Base-by-base conservation (phyloP, 2,888 invertebrate species). In the Buathra laborator region DNA sequence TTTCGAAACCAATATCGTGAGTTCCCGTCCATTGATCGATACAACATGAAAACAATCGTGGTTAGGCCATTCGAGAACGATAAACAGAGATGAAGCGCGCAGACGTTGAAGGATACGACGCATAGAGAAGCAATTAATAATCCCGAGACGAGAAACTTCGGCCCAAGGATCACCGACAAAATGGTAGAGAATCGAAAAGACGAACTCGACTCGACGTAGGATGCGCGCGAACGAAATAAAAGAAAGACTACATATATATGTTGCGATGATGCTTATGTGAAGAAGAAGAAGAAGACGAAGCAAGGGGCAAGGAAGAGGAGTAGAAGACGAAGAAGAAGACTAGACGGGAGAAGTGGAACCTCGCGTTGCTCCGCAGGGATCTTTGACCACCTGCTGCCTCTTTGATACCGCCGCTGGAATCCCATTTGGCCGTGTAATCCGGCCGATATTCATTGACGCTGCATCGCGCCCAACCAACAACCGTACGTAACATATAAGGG, bases 351-450 rank as follows among this genome's bases (percentile, higher is more conserved):
- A 79, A 82, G 86, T 86, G 86, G 88, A 81, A 88, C 87, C 88
- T 89, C 78, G 76, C 77, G 68, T 88, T 89, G 87, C 87, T 89
- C 89, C 85, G 87, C 83, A 86, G 90, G 87, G 87, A 88, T 88
- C 89, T 92, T 89, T 92, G 93, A 92, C 93, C 93, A 92, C 93
- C 93, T 92, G 93, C 93, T 93, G 93, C 93, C 93, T 89, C 93
- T 94, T 93, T 93, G 93, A 94, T 94, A 92, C 91, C 87, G 91
- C 92, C 93, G 93, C 92, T 92, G 89, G 89, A 92, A 93, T 93
- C 92, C 92, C 91, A 92, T 93, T 93, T 92, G 92, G 91, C 91
- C 92, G 91, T 92, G 92, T 93, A 92, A 93, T 93, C 92, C 89
- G 80, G 43, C 76, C 88, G 88, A 89, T 90, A 89, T 89, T 87